Evolutionary conservation across 1,140 invertebrate genomes (phyloP), one percentile per base, ranked within the genome.

Genomic region (Ceratina calcarata): DNA sequence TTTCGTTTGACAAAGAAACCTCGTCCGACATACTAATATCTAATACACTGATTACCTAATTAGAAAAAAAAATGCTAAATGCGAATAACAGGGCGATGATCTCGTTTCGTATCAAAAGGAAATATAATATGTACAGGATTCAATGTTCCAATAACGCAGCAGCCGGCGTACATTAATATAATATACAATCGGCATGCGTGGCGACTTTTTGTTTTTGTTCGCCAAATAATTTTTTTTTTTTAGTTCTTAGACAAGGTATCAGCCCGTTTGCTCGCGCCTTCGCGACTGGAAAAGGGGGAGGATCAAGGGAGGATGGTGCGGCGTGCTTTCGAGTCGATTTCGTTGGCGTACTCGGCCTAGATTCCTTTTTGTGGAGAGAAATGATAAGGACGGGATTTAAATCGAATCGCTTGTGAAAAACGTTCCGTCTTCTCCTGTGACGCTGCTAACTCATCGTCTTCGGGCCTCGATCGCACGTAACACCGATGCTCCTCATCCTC

Each of bases 271-370:
- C 16, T 60, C n/a, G 37, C 53, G 27, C 37, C 64, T 37, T 45
- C 67, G 57, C 67, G 24, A 45, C 20, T 67, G 37, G 6, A 45
- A 45, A 45, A 45, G 37, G 37, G 37, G 7, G 37, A 45, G 37
- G 37, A 10, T 45, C 10, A 20, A 8, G 16, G 67, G 20, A 51
- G 64, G n/a, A 67, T 53, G 22, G 16, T 13, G 13, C 15, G 61
- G 2, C 2, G 4, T 57, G 74, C n/a, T 27, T 60, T 55, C 64
- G 72, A 20, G 58, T 64, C 10, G 72, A 67, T 79, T 76, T 77
- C 83, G 73, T 83, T 85, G 85, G 69, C 85, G 85, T 86, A 86
- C 77, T 86, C 85, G 85, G 77, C 77, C 73, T 57, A 45, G 62
- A 65, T 27, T 45, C 55, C 27, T 13, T 51, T 70, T 37, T 70